A percentile compares a stretch with the other conserved stretches of the same genome.
Conservation (phyloP, 2,797 vertebrate species). For the Galagoides demidoff region DNA sequence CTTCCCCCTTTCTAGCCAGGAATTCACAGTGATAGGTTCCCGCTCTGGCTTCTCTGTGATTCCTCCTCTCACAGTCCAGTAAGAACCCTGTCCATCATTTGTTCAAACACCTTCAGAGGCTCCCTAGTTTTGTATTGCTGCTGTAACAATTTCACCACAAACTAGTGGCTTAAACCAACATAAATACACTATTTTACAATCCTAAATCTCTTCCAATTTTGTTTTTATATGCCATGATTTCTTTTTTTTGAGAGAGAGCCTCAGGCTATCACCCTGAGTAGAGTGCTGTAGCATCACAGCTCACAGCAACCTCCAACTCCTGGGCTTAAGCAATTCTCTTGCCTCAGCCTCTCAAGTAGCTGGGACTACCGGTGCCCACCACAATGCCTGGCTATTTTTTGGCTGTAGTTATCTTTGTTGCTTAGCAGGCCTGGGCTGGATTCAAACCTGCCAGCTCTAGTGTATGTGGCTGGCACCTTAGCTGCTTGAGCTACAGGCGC, state of each 20-base stretch:
- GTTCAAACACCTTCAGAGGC: neutral
- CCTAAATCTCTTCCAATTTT: neutral
- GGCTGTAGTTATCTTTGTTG: too few species aligned
- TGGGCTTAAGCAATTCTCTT: too few species aligned
- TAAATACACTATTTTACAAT: neutral
- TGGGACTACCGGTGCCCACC: too few species aligned
- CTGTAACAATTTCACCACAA: neutral
- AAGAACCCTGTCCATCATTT: neutral
- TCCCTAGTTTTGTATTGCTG: neutral
- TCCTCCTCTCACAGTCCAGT: neutral
- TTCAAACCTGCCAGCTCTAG: too few species aligned
- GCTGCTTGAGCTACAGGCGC: too few species aligned
- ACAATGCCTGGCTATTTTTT: too few species aligned
- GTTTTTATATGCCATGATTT: neutral
- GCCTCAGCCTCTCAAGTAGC: too few species aligned
- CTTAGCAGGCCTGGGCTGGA: too few species aligned
- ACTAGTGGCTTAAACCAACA: neutral
- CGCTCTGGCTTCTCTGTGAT: neutral
- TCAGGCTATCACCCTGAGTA: too few species aligned
- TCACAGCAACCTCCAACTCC: too few species aligned
- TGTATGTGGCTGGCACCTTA: too few species aligned
- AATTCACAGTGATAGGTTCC: neutral
- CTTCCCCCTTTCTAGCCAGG: neutral
- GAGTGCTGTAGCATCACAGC: too few species aligned
- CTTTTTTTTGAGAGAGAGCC: neutral